Evolutionary conservation across 1,140 invertebrate species (phyloP).

Genomic region (Bombus sibiricus): DNA sequence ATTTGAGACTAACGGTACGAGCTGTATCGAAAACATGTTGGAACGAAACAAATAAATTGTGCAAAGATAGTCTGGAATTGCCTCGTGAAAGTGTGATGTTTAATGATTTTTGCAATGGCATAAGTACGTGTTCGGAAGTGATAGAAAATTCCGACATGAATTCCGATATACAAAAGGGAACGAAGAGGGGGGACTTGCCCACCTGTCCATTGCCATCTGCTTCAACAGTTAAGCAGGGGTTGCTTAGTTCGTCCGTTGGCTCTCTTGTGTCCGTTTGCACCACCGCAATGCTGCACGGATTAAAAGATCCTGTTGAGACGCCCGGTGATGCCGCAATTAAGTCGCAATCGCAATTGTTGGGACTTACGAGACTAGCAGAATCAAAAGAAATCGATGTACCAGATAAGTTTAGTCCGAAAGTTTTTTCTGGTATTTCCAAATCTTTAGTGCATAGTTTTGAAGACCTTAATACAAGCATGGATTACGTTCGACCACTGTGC

Average conservation of each 20-base stretch:
- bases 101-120: conserved; percentile 31
- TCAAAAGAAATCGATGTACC: conserved; percentile 56
- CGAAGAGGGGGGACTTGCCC: conserved; percentile 68
- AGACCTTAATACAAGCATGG: conserved; percentile 81
- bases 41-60: conserved; percentile 61
- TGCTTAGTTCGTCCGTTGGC: conserved; percentile 71
- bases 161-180: conserved; percentile 60
- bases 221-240: conserved; percentile 52
- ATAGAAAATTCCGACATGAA: conserved; percentile 43
- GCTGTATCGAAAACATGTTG: conserved; percentile 74
- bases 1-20: conserved; percentile 74
- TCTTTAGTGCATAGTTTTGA: conserved; percentile 84
- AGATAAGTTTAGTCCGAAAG: conserved; percentile 85
- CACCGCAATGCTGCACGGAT: conserved; percentile 64
- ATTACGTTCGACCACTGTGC: conserved; percentile 71
- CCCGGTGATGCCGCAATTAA: conserved; percentile 40
- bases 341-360: conserved; percentile 50
- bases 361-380: conserved; percentile 66
- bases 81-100: conserved; percentile 25
- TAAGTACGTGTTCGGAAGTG: conserved; percentile 9
- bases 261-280: conserved; percentile 69
- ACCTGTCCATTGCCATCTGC: conserved; percentile 76
- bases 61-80: conserved; percentile 37
- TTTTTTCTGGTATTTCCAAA: conserved; percentile 80
- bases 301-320: conserved; percentile 58